Evolutionary conservation across 2,113 vertebrate genomes (phyloP).

Genomic region (Phoenicopterus ruber): DNA sequence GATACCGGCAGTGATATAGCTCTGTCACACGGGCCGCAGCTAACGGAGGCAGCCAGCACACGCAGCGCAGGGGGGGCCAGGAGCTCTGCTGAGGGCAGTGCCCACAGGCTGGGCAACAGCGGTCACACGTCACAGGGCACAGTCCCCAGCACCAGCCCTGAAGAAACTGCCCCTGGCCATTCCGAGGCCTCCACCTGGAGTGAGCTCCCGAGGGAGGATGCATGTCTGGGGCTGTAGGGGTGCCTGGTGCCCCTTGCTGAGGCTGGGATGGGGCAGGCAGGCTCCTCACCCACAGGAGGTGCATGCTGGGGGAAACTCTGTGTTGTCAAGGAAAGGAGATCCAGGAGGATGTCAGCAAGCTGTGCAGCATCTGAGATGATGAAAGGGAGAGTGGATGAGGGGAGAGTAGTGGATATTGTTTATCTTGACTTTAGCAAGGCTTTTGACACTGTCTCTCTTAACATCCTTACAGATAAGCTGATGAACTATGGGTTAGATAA

Average conservation of each 20-base stretch:
- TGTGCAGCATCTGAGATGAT: neutral
- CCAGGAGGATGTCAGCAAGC: neutral
- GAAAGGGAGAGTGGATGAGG: neutral
- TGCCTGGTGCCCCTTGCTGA: rapidly evolving
- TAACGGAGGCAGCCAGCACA: neutral
- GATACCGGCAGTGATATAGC: rapidly evolving
- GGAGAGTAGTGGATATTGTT: neutral
- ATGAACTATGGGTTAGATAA: neutral
- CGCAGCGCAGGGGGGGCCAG: neutral
- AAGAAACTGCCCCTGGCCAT: neutral
- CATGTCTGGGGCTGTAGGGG: rapidly evolving
- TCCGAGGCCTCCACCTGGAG: neutral
- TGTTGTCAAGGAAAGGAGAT: neutral
- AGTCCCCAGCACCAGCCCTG: neutral
- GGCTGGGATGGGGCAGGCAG: neutral
- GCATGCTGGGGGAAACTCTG: rapidly evolving
- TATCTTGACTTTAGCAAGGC: neutral
- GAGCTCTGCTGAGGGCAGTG: rapidly evolving
- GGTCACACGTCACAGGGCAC: no score
- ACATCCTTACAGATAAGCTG: neutral
- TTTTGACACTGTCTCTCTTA: neutral
- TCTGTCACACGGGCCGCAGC: neutral
- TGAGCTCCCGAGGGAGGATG: neutral
- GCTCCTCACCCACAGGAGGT: neutral
- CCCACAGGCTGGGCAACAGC: neutral